Evolutionary conservation across 2,113 vertebrate species (phyloP), one percentile per base, ranked within the genome.

Genomic region (Phaethornis superciliosus): DNA sequence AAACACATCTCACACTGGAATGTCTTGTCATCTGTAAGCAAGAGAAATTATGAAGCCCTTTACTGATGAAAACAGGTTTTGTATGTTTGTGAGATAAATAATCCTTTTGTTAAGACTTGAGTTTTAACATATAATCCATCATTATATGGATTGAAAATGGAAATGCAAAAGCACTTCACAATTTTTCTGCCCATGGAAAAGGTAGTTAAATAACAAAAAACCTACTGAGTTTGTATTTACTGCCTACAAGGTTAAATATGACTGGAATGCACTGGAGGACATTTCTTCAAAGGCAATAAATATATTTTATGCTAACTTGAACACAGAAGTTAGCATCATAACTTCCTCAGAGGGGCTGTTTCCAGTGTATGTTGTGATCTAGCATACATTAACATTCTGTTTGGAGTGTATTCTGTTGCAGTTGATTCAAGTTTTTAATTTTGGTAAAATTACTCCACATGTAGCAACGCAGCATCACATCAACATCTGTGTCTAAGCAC

Each of bases 1-100:
- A 99, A 99, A 97, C 99, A 99, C 98, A 99, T 99, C 91, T 99
- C 99, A 85, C 99, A 99, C 95, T 99, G 99, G 98, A 99, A 99
- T 72, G 99, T 99, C 98, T 99, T 99, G 98, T 99, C 99, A 51
- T 99, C 99, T 99, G 97, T 55, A 88, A 85, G n/a, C 72, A 89
- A 94, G 71, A 93, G 76, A 96, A 96, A 93, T 17, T 85, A 81
- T 2, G 18, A n/a, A 88, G 80, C 56, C 75, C 33, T 94, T 95
- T 32, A 88, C 5, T 67, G 70, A 78, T 24, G 58, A 63, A 80
- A 94, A 23, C 3, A 44, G 55, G 8, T 10, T 83, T 23, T 74
- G 7, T 7, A 0, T 13, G 23, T n/a, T 88, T 60, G 35, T 69
- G 67, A 60, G 44, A 56, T 1, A 28, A 9, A 12, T 3, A 75